Conservation (phyloP, 2,113 vertebrate species). For the Alethe castanea region DNA sequence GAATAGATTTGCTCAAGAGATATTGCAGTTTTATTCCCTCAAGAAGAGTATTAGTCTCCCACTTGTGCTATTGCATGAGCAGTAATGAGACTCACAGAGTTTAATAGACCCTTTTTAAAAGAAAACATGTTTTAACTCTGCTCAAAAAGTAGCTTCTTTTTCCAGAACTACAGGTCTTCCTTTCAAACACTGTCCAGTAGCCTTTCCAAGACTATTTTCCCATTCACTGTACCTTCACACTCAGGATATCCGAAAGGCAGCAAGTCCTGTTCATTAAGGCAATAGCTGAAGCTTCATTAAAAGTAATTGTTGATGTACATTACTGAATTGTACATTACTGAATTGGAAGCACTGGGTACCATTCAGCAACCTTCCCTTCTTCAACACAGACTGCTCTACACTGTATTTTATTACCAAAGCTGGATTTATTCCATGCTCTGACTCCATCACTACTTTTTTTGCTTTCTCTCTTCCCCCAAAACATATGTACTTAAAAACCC, state of each 20-base stretch:
- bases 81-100: background rate
- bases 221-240: background rate
- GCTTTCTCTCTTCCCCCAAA: conserved; percentile 42
- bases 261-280: background rate
- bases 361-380: background rate
- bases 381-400: background rate
- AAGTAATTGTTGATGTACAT: background rate
- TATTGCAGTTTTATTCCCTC: background rate
- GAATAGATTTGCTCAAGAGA: conserved; percentile 20
- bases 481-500: conserved; percentile 12
- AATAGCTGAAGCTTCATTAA: background rate
- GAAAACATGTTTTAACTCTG: background rate
- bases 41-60: background rate
- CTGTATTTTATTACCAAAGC: background rate
- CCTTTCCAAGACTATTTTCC: background rate
- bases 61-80: background rate
- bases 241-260: background rate
- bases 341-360: background rate
- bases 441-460: conserved; percentile 2
- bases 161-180: background rate
- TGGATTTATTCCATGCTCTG: conserved; percentile 9
- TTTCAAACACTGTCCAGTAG: background rate
- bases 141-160: background rate
- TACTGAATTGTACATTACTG: background rate
- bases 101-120: background rate